phyloP scores from a whole-genome alignment of 2,113 vertebrate genomes.

The Macrotis lagotis region DNA sequence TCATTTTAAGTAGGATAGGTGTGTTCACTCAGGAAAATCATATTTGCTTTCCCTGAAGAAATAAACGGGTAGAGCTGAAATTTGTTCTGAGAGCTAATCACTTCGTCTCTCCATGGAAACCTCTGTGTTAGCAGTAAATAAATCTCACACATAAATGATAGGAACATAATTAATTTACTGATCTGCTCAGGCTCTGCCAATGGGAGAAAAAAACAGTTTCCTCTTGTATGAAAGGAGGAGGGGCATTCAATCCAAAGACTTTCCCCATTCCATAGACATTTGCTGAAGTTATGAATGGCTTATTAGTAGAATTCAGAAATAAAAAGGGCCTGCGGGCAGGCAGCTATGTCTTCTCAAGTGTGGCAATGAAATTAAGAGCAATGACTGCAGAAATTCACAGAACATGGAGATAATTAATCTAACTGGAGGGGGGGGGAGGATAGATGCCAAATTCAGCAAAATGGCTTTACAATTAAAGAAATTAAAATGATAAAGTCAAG shows the following conservation, averaged over 20 bases:
- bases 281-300: fast-evolving
- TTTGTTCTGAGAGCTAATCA: neutral
- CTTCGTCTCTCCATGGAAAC: neutral
- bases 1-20: neutral
- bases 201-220: fast-evolving
- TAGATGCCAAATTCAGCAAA: neutral
- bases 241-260: fast-evolving
- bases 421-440: fast-evolving
- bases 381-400: neutral
- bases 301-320: neutral
- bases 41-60: conserved; percentile 36
- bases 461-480: neutral
- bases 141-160: fast-evolving
- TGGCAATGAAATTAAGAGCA: neutral
- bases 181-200: fast-evolving
- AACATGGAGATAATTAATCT: too few relatives aligned
- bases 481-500: fast-evolving
- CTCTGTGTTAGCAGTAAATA: neutral
- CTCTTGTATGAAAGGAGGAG: fast-evolving
- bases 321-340: neutral
- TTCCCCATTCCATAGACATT: fast-evolving
- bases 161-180: fast-evolving
- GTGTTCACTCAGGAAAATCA: neutral
- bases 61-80: neutral
- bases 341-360: fast-evolving